Evolutionary conservation across 2,888 invertebrate species (phyloP).

Genomic region (Amiota communis): DNA sequence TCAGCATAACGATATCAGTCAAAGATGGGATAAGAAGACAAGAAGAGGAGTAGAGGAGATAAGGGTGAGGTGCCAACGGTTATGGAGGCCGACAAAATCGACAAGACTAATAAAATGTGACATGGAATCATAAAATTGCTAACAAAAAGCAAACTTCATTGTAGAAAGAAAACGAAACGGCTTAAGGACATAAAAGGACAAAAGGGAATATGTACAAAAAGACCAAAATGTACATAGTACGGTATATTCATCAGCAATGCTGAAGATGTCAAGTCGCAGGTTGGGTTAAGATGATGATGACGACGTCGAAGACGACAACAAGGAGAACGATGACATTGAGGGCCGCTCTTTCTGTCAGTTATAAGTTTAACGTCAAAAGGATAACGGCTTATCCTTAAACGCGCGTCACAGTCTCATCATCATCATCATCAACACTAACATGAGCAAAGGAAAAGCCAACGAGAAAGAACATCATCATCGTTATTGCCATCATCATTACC

Average conservation of each 20-base stretch:
- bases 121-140: constrained; percentile 45
- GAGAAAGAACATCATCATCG: too few species aligned
- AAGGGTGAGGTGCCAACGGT: neutral
- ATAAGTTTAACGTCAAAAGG: constrained; percentile 33
- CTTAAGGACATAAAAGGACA: constrained; percentile 19
- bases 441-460: neutral
- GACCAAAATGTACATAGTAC: neutral
- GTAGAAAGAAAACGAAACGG: neutral
- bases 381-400: constrained; percentile 42
- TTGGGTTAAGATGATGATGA: constrained; percentile 3
- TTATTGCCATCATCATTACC: too few species aligned
- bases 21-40: neutral
- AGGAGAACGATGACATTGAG: neutral
- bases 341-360: constrained; percentile 21
- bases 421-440: constrained; percentile 6
- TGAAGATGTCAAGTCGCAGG: neutral
- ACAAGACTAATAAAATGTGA: constrained; percentile 52
- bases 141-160: constrained; percentile 24
- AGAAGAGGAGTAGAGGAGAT: neutral
- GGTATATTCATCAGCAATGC: neutral
- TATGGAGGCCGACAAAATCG: constrained; percentile 34
- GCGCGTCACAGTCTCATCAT: constrained; percentile 5
- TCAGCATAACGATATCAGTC: neutral
- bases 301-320: constrained; percentile 1
- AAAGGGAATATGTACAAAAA: neutral